Evolutionary conservation across 2,797 vertebrate genomes (phyloP).

Genomic region (Cyprinella venusta): DNA sequence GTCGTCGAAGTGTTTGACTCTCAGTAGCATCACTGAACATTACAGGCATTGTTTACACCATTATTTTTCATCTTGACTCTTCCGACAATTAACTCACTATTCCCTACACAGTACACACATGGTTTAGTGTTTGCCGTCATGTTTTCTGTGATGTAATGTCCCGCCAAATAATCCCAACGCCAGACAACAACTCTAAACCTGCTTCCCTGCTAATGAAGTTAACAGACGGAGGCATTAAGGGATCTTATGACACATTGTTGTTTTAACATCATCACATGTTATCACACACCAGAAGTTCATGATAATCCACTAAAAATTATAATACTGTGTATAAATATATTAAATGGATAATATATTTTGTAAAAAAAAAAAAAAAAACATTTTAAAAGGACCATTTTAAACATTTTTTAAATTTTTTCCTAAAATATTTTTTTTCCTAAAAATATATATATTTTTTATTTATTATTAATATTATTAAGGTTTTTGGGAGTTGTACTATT

Average conservation of each 20-base stretch:
- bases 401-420: not conserved
- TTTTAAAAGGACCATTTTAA: not conserved
- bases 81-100: constrained; percentile 6
- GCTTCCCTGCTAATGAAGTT: constrained; percentile 29
- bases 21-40: constrained; percentile 36
- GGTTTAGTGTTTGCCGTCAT: not conserved
- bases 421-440: not conserved
- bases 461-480: too few relatives aligned
- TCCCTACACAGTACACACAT: not conserved
- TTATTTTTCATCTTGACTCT: constrained; percentile 12
- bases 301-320: not conserved
- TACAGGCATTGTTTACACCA: not conserved
- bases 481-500: too few relatives aligned
- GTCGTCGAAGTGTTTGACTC: constrained; percentile 32
- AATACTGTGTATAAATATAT: not conserved
- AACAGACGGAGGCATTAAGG: not conserved
- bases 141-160: constrained; percentile 3
- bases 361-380: too few relatives aligned
- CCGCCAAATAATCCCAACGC: not conserved
- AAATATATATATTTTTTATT: too few relatives aligned
- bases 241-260: not conserved
- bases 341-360: not conserved
- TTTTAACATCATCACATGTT: not conserved
- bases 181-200: constrained; percentile 11
- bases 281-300: not conserved